These are phyloP conservation scores for Arothron firmamentum DNA, from an alignment of 2,113 vertebrate genomes.

Conservation along the genomic window DNA sequence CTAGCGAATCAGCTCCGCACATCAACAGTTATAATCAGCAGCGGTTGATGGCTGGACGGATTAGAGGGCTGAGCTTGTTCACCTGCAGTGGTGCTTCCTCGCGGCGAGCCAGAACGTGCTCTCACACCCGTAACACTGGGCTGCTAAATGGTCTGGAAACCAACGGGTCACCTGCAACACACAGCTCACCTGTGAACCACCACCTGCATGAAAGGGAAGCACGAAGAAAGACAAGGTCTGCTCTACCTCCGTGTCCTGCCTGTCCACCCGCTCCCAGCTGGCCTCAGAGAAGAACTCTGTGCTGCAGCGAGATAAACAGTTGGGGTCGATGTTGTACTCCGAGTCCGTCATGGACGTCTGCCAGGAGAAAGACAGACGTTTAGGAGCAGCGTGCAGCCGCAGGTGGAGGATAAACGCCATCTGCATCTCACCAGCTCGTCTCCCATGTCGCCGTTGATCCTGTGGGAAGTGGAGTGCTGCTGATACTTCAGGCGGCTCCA, in stretches of 20 bases:
- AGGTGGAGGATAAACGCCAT: background rate
- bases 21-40: background rate
- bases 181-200: slow-evolving; percentile 80
- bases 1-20: too few relatives aligned
- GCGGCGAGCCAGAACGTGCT: slow-evolving; percentile 93
- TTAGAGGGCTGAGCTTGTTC: slow-evolving; percentile 22
- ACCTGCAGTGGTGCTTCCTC: slow-evolving; percentile 98
- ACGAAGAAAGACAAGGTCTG: rapidly evolving
- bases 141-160: slow-evolving; percentile 94
- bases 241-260: slow-evolving; percentile 92
- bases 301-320: slow-evolving; percentile 96
- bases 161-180: slow-evolving; percentile 89
- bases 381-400: background rate
- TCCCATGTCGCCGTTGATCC: slow-evolving; percentile 86
- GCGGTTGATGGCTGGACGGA: background rate
- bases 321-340: slow-evolving; percentile 92
- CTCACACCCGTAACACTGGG: slow-evolving; percentile 95
- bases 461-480: slow-evolving; percentile 75
- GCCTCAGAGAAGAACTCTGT: slow-evolving; percentile 97
- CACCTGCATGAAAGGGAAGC: background rate
- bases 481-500: slow-evolving; percentile 92
- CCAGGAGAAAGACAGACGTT: slow-evolving; percentile 6
- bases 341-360: slow-evolving; percentile 93
- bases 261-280: slow-evolving; percentile 99
- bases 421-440: slow-evolving; percentile 87